Evolutionary conservation across 2,888 invertebrate genomes (phyloP).

Genomic region (Elmis aenea): DNA sequence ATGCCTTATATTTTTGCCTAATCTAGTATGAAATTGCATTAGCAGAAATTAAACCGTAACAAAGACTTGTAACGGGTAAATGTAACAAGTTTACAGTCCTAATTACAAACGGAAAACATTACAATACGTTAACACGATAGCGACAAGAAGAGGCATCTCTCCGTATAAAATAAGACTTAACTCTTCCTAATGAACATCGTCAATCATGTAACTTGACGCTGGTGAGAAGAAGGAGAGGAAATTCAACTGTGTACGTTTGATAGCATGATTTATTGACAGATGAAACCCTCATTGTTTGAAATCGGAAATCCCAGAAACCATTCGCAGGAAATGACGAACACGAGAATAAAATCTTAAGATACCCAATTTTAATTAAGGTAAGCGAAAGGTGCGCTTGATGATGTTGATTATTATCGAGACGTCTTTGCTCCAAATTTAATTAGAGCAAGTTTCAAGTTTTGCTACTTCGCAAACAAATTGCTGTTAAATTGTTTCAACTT

Average conservation of each 20-base stretch:
- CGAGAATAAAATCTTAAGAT: constrained; percentile 6
- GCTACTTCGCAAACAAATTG: constrained; percentile 6
- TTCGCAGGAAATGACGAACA: constrained; percentile 4
- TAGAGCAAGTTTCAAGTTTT: constrained; percentile 8
- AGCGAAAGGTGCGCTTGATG: constrained; percentile 9
- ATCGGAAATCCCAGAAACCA: constrained; percentile 14
- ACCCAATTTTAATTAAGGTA: constrained; percentile 10
- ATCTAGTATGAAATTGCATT: too few species aligned
- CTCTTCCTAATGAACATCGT: constrained; percentile 18
- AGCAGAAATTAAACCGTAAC: too few species aligned
- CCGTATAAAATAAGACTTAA: too few species aligned
- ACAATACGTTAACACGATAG: too few species aligned
- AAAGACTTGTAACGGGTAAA: too few species aligned
- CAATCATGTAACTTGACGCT: constrained; percentile 20
- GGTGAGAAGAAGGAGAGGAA: constrained; percentile 13
- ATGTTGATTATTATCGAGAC: constrained; percentile 14
- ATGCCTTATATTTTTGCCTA: too few species aligned
- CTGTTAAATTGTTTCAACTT: too few species aligned
- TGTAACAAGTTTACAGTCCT: too few species aligned
- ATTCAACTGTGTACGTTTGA: constrained; percentile 13
- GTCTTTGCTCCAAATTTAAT: constrained; percentile 11
- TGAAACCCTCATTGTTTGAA: constrained; percentile 18
- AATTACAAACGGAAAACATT: too few species aligned
- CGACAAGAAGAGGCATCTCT: too few species aligned
- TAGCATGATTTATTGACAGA: constrained; percentile 22